A percentile compares a stretch with the other conserved stretches of the same genome.
Evolutionary conservation across 2,113 vertebrate genomes (phyloP).

Genomic region (Thryonomys swinderianus): DNA sequence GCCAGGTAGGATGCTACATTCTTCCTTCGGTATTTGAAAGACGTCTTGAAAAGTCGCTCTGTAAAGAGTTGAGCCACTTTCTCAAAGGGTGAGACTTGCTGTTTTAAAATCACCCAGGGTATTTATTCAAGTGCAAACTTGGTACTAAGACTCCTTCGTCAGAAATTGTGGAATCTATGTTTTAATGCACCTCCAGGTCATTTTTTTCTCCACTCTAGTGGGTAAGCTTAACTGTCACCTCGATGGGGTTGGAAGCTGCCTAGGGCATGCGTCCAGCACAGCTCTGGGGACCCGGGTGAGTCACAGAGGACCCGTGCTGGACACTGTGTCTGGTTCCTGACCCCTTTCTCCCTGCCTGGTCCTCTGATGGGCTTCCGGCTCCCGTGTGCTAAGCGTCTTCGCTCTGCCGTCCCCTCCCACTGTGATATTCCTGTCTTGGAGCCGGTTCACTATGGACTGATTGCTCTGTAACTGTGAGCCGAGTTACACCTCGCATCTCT

Average conservation of each 20-base stretch:
- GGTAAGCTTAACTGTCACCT: not conserved
- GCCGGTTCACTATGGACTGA: too few relatives aligned
- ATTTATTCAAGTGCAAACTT: not conserved
- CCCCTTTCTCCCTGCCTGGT: not conserved
- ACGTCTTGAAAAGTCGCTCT: not conserved
- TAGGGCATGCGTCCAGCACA: too few relatives aligned
- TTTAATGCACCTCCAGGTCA: not conserved
- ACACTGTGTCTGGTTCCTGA: not conserved
- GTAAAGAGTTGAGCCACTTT: constrained; percentile 25
- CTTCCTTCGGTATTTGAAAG: not conserved
- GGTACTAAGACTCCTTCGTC: not conserved
- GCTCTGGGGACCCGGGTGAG: not conserved
- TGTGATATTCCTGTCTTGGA: too few relatives aligned
- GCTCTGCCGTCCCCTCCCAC: not conserved
- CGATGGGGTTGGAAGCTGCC: not conserved
- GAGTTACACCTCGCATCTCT: not conserved
- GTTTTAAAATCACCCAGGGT: not conserved
- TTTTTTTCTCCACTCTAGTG: not conserved
- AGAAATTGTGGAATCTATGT: not conserved
- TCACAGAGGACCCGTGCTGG: not conserved
- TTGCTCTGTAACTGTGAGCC: not conserved
- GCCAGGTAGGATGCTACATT: not conserved
- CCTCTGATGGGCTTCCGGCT: not conserved
- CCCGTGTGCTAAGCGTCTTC: not conserved
- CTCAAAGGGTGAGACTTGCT: not conserved